phyloP scores from a whole-genome alignment of 2,113 vertebrate species.

The Nymphicus hollandicus region DNA sequence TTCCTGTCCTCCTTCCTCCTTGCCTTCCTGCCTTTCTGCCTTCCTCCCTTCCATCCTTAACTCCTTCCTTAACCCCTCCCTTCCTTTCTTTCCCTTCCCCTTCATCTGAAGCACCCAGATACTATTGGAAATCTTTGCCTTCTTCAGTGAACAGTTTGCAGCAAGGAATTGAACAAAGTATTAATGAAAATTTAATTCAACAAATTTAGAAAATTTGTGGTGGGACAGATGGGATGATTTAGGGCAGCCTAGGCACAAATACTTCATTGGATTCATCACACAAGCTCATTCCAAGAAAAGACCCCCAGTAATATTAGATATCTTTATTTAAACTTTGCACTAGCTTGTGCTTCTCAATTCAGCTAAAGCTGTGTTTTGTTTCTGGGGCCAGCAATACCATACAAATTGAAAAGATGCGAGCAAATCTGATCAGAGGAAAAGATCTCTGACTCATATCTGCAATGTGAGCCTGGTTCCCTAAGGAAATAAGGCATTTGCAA shows the following conservation, averaged over 20 bases:
- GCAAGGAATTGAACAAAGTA: neutral
- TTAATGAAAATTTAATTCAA: neutral
- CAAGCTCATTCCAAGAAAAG: neutral
- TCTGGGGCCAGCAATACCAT: neutral
- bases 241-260: neutral
- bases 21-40: too few relatives aligned
- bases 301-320: neutral
- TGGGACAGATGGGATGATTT: neutral
- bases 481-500: neutral
- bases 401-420: neutral
- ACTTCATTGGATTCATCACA: neutral
- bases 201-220: neutral
- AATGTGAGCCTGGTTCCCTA: neutral
- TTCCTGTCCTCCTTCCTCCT: too few relatives aligned
- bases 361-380: neutral
- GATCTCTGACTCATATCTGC: neutral
- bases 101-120: neutral
- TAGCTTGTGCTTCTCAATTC: neutral
- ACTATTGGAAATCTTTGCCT: neutral
- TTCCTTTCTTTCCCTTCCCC: neutral
- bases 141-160: neutral
- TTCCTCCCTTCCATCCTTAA: too few relatives aligned
- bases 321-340: neutral
- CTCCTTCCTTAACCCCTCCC: too few relatives aligned
- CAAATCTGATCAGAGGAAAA: neutral